Evolutionary conservation across 1,140 invertebrate species (phyloP).

Genomic region (Ostrea edulis): DNA sequence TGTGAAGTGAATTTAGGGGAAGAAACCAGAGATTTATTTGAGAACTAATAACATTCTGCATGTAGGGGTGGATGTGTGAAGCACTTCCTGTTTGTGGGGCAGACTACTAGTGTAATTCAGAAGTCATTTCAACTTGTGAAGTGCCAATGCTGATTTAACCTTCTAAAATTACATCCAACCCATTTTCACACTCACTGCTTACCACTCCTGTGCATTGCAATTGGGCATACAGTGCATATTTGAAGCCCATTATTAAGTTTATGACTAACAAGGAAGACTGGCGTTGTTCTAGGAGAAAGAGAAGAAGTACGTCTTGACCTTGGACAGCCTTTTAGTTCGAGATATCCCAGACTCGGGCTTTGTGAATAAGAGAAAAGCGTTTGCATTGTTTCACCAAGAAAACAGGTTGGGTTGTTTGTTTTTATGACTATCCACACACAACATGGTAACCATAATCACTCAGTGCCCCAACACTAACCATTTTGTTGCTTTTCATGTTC

Average conservation of each 20-base stretch:
- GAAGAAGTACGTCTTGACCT: constrained; percentile 79
- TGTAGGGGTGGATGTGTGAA: no score
- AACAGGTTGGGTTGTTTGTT: constrained; percentile 79
- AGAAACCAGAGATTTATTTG: no score
- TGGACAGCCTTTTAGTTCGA: constrained; percentile 96
- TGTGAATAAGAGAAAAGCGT: constrained; percentile 97
- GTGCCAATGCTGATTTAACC: no score
- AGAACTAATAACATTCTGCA: no score
- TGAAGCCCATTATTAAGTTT: neutral
- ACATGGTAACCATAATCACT: neutral
- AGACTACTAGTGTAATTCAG: no score
- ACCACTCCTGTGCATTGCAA: neutral
- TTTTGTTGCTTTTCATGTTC: constrained; percentile 14
- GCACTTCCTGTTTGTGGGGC: no score
- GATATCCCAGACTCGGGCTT: constrained; percentile 97
- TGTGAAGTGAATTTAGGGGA: no score
- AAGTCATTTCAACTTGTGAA: no score
- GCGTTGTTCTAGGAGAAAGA: constrained; percentile 66
- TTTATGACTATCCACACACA: neutral
- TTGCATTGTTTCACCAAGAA: constrained; percentile 98
- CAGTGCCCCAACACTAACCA: neutral
- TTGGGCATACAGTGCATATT: constrained; percentile 22
- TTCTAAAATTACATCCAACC: no score
- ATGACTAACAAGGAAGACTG: neutral
- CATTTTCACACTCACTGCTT: neutral